A percentile compares a stretch with the other conserved stretches of the same genome.
These are phyloP conservation scores for Dynastes maya DNA, from an alignment of 2,888 invertebrate genomes.

Conservation along the genomic window DNA sequence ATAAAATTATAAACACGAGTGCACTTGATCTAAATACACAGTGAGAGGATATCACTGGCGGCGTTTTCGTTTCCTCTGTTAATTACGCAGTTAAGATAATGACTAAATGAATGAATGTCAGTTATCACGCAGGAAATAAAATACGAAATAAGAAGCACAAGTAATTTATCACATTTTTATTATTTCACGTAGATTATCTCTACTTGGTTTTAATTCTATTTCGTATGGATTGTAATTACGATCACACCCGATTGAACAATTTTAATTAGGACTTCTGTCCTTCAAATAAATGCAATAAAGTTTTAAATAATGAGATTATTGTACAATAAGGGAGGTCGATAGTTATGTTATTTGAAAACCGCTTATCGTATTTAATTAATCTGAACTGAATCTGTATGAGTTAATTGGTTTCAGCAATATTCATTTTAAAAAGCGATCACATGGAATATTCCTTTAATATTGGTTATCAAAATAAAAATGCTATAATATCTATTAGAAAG, in stretches of 20 bases:
- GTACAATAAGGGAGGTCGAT: no score
- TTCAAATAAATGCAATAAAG: neutral
- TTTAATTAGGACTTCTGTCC: neutral
- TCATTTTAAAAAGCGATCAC: no score
- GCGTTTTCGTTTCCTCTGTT: conserved; percentile 26
- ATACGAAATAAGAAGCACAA: conserved; percentile 4
- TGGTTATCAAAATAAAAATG: no score
- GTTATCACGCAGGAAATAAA: conserved; percentile 38
- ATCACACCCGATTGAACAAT: neutral
- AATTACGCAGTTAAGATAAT: conserved; percentile 34
- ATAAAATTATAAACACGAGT: neutral
- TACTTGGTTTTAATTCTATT: conserved; percentile 13
- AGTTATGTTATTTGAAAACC: no score
- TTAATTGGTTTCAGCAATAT: no score
- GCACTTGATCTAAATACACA: conserved; percentile 3
- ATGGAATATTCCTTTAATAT: no score
- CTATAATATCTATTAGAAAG: no score
- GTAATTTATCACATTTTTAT: conserved; percentile 23
- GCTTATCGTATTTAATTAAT: no score
- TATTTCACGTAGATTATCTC: conserved; percentile 10
- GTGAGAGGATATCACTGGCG: conserved; percentile 17
- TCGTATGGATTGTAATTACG: conserved; percentile 13
- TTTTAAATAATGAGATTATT: no score
- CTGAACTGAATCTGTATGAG: no score
- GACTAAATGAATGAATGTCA: conserved; percentile 23